A percentile compares a stretch with the other conserved stretches of the same genome.
Evolutionary conservation across 2,113 vertebrate species (phyloP).

Genomic region (Odocoileus virginianus): DNA sequence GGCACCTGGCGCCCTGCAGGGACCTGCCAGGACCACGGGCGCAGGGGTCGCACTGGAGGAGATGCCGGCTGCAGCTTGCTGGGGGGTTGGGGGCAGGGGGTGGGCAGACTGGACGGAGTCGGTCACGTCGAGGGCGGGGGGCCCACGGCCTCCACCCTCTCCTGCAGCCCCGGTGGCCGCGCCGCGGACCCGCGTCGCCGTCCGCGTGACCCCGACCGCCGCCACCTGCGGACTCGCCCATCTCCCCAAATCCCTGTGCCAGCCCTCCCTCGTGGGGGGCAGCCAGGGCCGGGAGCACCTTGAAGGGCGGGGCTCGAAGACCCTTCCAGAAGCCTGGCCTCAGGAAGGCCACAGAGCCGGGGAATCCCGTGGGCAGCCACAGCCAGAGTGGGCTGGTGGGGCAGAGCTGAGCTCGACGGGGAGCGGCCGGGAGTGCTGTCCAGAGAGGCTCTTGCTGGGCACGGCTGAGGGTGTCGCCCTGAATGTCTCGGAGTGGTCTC

Average conservation of each 20-base stretch:
- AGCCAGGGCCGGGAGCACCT: accelerated
- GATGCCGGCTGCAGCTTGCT: accelerated
- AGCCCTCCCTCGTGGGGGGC: neutral
- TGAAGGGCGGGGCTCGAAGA: accelerated
- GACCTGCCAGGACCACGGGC: neutral
- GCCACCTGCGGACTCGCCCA: too few relatives aligned
- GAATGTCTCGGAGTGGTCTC: neutral
- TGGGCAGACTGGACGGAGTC: neutral
- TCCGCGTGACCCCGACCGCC: accelerated
- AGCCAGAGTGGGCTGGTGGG: neutral
- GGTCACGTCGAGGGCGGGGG: neutral
- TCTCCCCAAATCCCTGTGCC: neutral
- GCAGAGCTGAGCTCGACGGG: accelerated
- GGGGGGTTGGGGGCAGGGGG: neutral
- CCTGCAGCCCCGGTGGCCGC: neutral
- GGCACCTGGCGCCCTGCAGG: neutral
- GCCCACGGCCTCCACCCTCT: neutral
- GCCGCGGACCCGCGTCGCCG: accelerated
- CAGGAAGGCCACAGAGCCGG: neutral
- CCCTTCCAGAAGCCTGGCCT: too few relatives aligned
- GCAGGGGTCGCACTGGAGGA: neutral
- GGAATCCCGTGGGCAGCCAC: accelerated
- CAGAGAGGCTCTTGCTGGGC: accelerated
- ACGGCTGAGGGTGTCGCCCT: accelerated
- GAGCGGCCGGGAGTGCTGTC: neutral